phyloP scores from a whole-genome alignment of 2,888 invertebrate species.

The Nasonia oneida region DNA sequence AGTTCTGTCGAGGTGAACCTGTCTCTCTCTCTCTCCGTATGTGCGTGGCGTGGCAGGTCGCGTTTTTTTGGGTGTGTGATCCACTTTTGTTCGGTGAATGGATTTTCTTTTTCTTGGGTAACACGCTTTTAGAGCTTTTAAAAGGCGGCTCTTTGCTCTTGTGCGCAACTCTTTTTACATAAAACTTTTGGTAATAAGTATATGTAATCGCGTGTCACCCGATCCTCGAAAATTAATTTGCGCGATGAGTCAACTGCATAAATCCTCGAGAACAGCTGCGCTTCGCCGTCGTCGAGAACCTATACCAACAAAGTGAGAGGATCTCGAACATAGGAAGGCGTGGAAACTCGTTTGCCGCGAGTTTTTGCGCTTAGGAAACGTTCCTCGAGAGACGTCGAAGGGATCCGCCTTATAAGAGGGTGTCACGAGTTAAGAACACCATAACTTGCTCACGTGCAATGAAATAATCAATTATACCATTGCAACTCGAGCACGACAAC shows the following conservation, averaged over 20 bases:
- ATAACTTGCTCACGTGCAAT: background rate
- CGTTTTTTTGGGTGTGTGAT: background rate
- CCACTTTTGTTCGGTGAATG: background rate
- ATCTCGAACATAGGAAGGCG: conserved; percentile 13
- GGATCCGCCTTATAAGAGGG: background rate
- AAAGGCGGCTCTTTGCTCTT: background rate
- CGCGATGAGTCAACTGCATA: background rate
- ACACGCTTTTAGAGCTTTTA: background rate
- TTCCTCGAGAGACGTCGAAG: background rate
- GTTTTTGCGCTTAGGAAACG: background rate
- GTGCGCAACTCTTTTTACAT: background rate
- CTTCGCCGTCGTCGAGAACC: background rate
- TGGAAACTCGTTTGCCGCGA: conserved; percentile 35
- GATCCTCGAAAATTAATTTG: too few species aligned
- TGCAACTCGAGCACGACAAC: background rate
- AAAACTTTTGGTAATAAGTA: background rate
- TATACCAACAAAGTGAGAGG: conserved; percentile 48
- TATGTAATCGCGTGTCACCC: background rate
- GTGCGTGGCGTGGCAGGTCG: background rate
- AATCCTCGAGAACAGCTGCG: background rate
- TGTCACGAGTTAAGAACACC: background rate
- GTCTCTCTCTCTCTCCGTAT: background rate
- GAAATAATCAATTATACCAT: background rate
- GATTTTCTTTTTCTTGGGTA: background rate
- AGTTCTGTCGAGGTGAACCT: background rate